Conservation (phyloP, 2,797 vertebrate genomes). For the Picus viridis region DNA sequence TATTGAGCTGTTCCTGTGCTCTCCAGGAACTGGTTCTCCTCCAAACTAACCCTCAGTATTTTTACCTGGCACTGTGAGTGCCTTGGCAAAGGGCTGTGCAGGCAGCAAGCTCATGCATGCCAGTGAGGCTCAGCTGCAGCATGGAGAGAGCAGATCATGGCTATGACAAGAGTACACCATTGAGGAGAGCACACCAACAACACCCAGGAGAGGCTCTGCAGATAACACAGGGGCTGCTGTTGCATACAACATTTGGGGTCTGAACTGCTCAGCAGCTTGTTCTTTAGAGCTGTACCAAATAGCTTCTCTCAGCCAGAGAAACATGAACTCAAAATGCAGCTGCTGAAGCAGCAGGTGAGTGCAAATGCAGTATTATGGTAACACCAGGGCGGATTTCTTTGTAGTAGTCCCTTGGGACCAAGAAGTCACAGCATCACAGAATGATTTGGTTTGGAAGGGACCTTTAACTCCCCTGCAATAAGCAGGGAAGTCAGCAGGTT, state of each 20-base stretch:
- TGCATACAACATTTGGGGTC: accelerated
- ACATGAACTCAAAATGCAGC: accelerated
- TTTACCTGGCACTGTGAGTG: background rate
- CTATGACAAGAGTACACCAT: background rate
- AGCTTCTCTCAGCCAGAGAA: background rate
- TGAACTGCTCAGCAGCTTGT: background rate
- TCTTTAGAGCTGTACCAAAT: background rate
- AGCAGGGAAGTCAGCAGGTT: background rate
- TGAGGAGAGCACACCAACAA: background rate
- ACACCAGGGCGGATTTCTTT: accelerated
- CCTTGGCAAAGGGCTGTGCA: background rate
- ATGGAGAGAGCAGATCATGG: background rate
- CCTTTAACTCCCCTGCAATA: background rate
- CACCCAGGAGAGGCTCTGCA: background rate
- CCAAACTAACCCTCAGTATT: background rate
- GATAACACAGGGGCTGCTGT: accelerated
- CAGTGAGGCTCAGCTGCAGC: background rate
- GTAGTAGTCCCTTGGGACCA: background rate
- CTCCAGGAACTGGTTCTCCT: slow-evolving; percentile 7
- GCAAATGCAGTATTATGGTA: background rate
- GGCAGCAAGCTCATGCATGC: background rate
- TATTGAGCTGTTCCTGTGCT: background rate
- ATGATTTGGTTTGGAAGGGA: background rate
- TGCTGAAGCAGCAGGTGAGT: background rate
- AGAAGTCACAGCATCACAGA: background rate